Evolutionary conservation across 92 coral and sea anemone species (phyloP).

Genomic region (Isaurus tuberculatus): DNA sequence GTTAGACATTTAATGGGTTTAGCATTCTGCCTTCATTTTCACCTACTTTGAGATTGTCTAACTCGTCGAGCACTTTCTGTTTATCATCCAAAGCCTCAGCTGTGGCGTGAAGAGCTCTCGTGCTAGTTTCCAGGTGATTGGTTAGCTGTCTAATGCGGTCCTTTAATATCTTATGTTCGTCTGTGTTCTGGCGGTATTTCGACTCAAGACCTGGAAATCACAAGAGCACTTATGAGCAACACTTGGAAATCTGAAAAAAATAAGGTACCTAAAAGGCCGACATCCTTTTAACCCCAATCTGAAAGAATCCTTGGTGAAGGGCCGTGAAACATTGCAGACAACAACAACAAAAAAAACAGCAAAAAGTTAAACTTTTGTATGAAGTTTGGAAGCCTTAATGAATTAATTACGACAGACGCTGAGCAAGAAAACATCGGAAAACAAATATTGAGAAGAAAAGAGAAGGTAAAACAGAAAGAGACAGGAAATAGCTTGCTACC

Average conservation of each 20-base stretch:
- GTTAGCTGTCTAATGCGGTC: slow-evolving; percentile 85
- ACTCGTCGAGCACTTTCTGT: slow-evolving; percentile 89
- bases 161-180: slow-evolving; percentile 48
- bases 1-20: too few species aligned
- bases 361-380: background rate
- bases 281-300: background rate
- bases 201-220: slow-evolving; percentile 78
- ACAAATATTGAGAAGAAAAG: background rate
- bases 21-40: too few species aligned
- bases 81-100: slow-evolving; percentile 94
- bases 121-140: slow-evolving; percentile 84
- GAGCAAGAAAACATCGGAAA: background rate
- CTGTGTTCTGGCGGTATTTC: slow-evolving; percentile 82
- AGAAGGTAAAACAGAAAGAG: background rate
- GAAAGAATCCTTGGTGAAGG: background rate
- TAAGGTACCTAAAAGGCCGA: background rate
- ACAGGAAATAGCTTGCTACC: too few species aligned
- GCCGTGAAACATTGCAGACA: background rate
- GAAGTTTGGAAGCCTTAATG: background rate
- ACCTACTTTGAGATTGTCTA: slow-evolving; percentile 88
- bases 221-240: too few species aligned
- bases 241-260: too few species aligned
- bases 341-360: background rate
- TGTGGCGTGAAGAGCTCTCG: slow-evolving; percentile 87
- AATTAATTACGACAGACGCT: background rate